Base-by-base conservation (phyloP, 2,888 invertebrate genomes). In the Leptinotarsa haldemani region DNA sequence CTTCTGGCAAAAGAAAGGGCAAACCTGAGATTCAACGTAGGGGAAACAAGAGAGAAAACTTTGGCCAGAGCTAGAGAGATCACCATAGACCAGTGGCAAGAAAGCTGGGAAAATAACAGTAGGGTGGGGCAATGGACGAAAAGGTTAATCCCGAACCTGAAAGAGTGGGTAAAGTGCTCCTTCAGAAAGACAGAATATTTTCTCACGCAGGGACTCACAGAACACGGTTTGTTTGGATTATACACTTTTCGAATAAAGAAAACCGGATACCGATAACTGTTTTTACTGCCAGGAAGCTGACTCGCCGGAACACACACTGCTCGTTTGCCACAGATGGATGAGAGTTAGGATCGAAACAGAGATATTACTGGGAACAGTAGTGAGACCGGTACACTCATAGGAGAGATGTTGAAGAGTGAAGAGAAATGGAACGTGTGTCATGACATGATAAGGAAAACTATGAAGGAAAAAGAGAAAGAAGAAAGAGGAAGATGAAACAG, bases 1-100 rank as follows among this genome's bases (percentile, higher is more conserved):
- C 67, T 76, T 12, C 48, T 69, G 56, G 65, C 58, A 1, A 63
- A 53, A 16, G 71, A 78, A 4, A 63, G 65, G n/a, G 56, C n/a
- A 7, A 20, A 56, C 13, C 3, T 56, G 13, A 25, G 9, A 5
- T 12, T 1, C 56, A 56, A 13, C 4, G 18, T 0, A 13, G 13
- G 15, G 13, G 22, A 56, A 22, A 56, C 22, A n/a, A 22, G 22
- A 20, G 20, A 56, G 20, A 1, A 9, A 3, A 56, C 12, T 3
- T 13, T 16, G 2, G 3, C 3, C 3, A 12, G 20, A 16, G 56
- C 48, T 0, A 22, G 52, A 9, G 15, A 16, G 13, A 22, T 1
- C 4, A 56, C 56, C 2, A 13, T 20, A 12, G 13, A 4, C 15
- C 20, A 56, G 15, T 56, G 15, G 56, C 56, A 56, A 15, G 20